Evolutionary conservation across 1,140 invertebrate genomes (phyloP).

Genomic region (Apis cerana): DNA sequence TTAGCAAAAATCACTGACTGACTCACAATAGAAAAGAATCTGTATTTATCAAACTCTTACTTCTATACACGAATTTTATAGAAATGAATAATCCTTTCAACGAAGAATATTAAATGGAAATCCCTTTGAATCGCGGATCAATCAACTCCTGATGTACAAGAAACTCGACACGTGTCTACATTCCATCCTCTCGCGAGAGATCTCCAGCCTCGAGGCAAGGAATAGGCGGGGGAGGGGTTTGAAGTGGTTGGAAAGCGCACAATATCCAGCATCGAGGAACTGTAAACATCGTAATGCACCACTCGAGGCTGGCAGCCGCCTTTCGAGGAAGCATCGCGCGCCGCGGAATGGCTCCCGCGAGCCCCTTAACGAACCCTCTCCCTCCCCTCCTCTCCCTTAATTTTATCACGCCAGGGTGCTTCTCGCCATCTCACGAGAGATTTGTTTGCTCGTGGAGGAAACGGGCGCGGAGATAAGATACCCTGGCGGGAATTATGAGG

Average conservation of each 20-base stretch:
- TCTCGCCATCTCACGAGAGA: conserved; percentile 45
- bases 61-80: too few relatives aligned
- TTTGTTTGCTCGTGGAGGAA: conserved; percentile 71
- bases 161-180: background rate
- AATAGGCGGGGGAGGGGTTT: too few relatives aligned
- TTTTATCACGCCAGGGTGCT: conserved; percentile 65
- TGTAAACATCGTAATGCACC: conserved; percentile 45
- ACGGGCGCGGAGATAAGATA: conserved; percentile 39
- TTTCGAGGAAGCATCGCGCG: background rate
- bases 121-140: background rate
- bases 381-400: conserved; percentile 51
- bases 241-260: conserved; percentile 26
- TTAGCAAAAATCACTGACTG: too few relatives aligned
- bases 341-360: background rate
- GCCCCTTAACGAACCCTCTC: conserved; percentile 32
- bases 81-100: too few relatives aligned
- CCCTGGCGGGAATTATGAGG: conserved; percentile 52
- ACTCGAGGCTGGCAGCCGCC: conserved; percentile 16
- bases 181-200: background rate
- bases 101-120: background rate
- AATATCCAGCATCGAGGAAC: conserved; percentile 30
- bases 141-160: background rate
- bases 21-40: too few relatives aligned
- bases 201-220: background rate
- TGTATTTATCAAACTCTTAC: too few relatives aligned